Evolutionary conservation across 2,113 vertebrate genomes (phyloP).

Genomic region (Craseonycteris thonglongyai): DNA sequence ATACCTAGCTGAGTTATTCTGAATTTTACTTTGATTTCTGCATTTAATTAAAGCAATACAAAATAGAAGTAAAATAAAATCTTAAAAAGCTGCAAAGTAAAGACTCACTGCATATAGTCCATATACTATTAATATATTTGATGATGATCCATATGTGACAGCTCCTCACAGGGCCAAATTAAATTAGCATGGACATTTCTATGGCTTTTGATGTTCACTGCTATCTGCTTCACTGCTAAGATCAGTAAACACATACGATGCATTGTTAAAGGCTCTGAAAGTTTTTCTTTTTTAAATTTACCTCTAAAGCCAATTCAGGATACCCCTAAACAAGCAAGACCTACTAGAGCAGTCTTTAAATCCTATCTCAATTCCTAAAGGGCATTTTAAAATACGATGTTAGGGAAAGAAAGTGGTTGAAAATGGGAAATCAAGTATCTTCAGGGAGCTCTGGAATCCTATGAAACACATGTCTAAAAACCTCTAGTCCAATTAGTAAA

Average conservation of each 20-base stretch:
- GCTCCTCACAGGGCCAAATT: neutral
- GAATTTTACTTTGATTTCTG: conserved; percentile 51
- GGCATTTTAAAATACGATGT: neutral
- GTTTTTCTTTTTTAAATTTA: neutral
- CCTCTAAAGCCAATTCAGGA: conserved; percentile 2
- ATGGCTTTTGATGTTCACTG: conserved; percentile 39
- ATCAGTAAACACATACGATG: conserved; percentile 36
- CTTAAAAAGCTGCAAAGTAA: conserved; percentile 12
- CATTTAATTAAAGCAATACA: conserved; percentile 40
- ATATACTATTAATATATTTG: neutral
- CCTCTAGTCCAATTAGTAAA: neutral
- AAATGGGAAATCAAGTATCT: neutral
- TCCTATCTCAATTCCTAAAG: neutral
- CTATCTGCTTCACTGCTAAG: conserved; percentile 27
- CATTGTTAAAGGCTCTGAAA: conserved; percentile 28
- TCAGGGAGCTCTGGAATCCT: neutral
- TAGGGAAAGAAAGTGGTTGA: neutral
- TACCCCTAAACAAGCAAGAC: neutral
- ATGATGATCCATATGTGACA: conserved; percentile 32
- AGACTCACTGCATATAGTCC: neutral
- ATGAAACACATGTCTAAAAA: neutral
- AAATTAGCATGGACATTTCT: conserved; percentile 52
- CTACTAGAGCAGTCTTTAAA: conserved; percentile 12
- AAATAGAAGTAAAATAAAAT: conserved; percentile 39
- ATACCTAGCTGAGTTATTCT: conserved; percentile 29